Conservation (phyloP, 2,797 vertebrate genomes). For the Coregonus ussuriensis region DNA sequence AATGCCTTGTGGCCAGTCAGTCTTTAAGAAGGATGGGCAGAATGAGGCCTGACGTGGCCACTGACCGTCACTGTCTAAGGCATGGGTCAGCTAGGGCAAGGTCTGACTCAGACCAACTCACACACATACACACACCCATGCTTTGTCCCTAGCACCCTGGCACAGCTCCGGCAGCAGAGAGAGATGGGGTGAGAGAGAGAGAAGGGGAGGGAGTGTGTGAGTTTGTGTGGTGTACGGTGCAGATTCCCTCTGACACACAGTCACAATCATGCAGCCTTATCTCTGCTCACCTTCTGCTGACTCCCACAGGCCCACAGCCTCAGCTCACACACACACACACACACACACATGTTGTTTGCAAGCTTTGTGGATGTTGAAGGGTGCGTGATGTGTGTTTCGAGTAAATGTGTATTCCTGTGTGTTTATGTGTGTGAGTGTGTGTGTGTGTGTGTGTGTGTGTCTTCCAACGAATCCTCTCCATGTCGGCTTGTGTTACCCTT, state of each 20-base stretch:
- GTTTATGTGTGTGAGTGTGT: too few species aligned
- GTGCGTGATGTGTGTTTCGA: too few species aligned
- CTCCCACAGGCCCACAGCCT: constrained; percentile 73
- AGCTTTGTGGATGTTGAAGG: too few species aligned
- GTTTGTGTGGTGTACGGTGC: constrained; percentile 30
- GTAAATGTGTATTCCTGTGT: constrained; percentile 30
- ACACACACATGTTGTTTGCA: too few species aligned
- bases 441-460: constrained; percentile 27
- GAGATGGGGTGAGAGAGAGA: neutral
- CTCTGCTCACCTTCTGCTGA: constrained; percentile 81
- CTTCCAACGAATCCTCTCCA: constrained; percentile 50
- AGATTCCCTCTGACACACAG: constrained; percentile 73
- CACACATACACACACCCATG: neutral
- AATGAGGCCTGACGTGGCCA: neutral
- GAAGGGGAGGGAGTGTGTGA: constrained; percentile 8
- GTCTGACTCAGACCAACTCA: neutral
- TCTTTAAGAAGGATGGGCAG: neutral
- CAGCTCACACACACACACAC: constrained; percentile 28
- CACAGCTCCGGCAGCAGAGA: neutral
- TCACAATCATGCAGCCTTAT: constrained; percentile 76
- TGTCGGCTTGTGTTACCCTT: constrained; percentile 58
- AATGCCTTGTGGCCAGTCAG: neutral
- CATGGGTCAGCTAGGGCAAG: neutral
- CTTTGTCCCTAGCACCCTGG: constrained; percentile 19
- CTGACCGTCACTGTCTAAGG: neutral